A percentile compares a stretch with the other conserved stretches of the same genome.
These are phyloP conservation scores for Pomatorhinus ruficollis DNA, from an alignment of 2,113 vertebrate genomes.

Conservation along the genomic window DNA sequence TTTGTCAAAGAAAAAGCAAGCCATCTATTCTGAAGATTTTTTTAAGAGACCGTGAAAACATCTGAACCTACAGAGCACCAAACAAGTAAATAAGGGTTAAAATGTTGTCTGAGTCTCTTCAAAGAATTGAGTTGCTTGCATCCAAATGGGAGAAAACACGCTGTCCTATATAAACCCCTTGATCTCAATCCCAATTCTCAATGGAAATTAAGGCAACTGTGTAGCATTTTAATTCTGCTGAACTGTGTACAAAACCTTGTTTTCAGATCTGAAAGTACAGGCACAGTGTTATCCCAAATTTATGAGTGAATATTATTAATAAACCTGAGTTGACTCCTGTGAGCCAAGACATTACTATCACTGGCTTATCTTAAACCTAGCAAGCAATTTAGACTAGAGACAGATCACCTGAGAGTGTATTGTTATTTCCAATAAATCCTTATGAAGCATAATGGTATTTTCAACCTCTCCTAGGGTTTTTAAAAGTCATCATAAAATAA, in stretches of 20 bases:
- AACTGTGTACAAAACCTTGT: slow-evolving; percentile 17
- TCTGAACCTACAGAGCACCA: not conserved
- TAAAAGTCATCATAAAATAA: slow-evolving; percentile 29
- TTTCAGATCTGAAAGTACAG: slow-evolving; percentile 9
- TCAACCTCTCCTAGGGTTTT: slow-evolving; percentile 14
- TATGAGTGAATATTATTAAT: slow-evolving; percentile 39
- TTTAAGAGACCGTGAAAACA: not conserved
- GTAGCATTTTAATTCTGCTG: slow-evolving; percentile 21
- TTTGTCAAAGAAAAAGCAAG: not conserved
- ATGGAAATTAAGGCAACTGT: slow-evolving; percentile 26
- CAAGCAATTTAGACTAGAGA: slow-evolving; percentile 42
- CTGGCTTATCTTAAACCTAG: slow-evolving; percentile 39
- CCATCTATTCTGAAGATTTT: not conserved
- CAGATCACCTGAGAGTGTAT: slow-evolving; percentile 1
- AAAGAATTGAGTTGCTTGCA: not conserved
- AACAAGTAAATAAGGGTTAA: slow-evolving; percentile 8
- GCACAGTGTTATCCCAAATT: not conserved
- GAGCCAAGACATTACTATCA: slow-evolving; percentile 20
- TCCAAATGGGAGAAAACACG: not conserved
- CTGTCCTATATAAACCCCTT: slow-evolving; percentile 54
- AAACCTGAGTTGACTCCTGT: slow-evolving; percentile 15
- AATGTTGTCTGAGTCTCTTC: not conserved
- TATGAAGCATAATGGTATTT: slow-evolving; percentile 40
- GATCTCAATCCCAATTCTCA: slow-evolving; percentile 25
- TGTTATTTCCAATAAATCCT: slow-evolving; percentile 53